Base-by-base conservation (phyloP, 2,797 vertebrate genomes). In the Pipistrellus kuhlii region DNA sequence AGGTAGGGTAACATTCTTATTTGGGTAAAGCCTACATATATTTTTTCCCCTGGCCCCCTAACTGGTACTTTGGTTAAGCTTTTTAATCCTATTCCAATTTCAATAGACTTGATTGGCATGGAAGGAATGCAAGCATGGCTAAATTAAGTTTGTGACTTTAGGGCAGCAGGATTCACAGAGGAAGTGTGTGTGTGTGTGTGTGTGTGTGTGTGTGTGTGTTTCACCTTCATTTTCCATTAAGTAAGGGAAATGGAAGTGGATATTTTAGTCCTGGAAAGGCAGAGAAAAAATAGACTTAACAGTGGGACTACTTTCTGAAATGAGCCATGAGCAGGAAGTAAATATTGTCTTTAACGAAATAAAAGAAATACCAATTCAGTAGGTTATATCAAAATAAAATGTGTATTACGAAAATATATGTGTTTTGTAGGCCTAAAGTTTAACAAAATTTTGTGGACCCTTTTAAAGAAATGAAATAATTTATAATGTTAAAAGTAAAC, bases 191-290 rank as follows among this genome's bases (percentile, higher is more conserved):
- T 57, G 55, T 57, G 55, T 57, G 55, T 55, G 53, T 57, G 55
- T 57, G 55, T 59, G 57, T 59, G 57, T 59, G 57, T 59, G 23
- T 59, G 55, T 57, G 57, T 59, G 57, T 86, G 78, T 87, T 85
- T 48, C 51, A 90, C 96, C 93, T 95, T 97, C 94, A 92, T 96
- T 96, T 97, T 95, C 93, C 72, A 96, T 97, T 95, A 96, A 97
- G 95, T 94, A 97, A 94, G 44, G 48, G 21, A 96, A 95, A 96
- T 90, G 86, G 81, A 97, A 96, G 48, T 96, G 83, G 93, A 96
- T 95, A 92, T 81, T 95, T 96, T 72, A 96, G 71, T 25, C 90
- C 81, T 90, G 48, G 95, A 96, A 97, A 96, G 93, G 96, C 75
- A 97, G 12, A 89, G 69, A 75, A 93, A 96, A 95, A 59, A 88